Evolutionary conservation across 2,113 vertebrate species (phyloP).

Genomic region (Halichoeres trimaculatus): DNA sequence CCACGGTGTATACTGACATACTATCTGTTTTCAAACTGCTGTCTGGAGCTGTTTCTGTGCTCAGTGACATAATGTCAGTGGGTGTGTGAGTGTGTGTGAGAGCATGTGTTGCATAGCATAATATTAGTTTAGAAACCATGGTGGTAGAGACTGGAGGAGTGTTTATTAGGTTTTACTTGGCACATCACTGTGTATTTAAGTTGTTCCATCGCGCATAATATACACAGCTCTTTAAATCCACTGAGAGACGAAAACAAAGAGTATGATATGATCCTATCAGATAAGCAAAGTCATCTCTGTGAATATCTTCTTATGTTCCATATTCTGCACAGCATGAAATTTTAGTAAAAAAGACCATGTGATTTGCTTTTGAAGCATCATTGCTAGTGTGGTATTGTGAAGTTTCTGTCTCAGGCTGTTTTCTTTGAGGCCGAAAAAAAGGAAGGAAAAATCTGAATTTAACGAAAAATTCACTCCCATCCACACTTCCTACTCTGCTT

Average conservation of each 20-base stretch:
- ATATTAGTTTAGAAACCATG: conserved; percentile 71
- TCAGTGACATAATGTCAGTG: conserved; percentile 64
- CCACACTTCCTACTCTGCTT: conserved; percentile 3
- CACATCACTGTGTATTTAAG: conserved; percentile 71
- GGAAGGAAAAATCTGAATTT: background rate
- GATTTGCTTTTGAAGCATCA: conserved; percentile 29
- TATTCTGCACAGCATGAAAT: conserved; percentile 17
- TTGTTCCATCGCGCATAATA: conserved; percentile 70
- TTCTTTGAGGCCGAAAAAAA: background rate
- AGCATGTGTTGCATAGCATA: conserved; percentile 64
- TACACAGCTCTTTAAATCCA: conserved; percentile 51
- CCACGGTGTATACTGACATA: conserved; percentile 52
- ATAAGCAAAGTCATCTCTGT: conserved; percentile 29
- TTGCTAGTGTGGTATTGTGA: conserved; percentile 9
- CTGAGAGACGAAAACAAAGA: conserved; percentile 50
- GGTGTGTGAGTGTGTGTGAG: conserved; percentile 27
- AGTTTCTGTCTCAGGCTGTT: background rate
- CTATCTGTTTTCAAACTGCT: conserved; percentile 64
- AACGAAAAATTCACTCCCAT: conserved; percentile 1
- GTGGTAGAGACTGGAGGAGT: conserved; percentile 65
- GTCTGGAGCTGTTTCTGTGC: conserved; percentile 65
- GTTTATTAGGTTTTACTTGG: conserved; percentile 78
- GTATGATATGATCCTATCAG: conserved; percentile 43
- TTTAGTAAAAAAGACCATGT: conserved; percentile 12
- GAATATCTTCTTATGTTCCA: conserved; percentile 12